These are phyloP conservation scores for Meiosimyza platycephala DNA, from an alignment of 2,888 invertebrate species.

Conservation along the genomic window DNA sequence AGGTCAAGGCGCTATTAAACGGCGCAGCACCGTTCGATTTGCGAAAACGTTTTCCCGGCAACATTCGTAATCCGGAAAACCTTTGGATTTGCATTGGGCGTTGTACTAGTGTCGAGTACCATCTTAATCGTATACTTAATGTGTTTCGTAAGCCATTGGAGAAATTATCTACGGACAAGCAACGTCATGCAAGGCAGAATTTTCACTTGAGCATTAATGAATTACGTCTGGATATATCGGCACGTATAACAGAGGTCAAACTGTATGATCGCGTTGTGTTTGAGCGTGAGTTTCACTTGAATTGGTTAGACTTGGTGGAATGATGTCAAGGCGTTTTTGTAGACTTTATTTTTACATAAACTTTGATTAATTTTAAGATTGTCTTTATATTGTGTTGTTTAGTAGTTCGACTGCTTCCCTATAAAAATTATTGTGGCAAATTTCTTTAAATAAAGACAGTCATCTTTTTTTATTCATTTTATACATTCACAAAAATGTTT, in stretches of 20 bases:
- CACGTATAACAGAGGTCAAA: conserved; percentile 57
- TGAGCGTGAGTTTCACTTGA: conserved; percentile 58
- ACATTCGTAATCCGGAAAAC: conserved; percentile 59
- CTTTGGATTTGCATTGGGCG: conserved; percentile 60
- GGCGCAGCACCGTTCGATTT: conserved; percentile 57
- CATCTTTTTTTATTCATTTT: too few species aligned
- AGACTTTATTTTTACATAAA: too few species aligned
- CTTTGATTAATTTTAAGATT: too few species aligned
- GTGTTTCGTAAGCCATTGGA: conserved; percentile 58
- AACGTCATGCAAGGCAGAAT: conserved; percentile 58
- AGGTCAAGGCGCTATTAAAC: conserved; percentile 53
- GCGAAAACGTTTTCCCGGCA: conserved; percentile 57
- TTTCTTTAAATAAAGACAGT: too few species aligned
- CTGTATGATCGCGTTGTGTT: conserved; percentile 59
- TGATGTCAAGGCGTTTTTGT: conserved; percentile 8
- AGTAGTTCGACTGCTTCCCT: too few species aligned
- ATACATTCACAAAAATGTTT: too few species aligned
- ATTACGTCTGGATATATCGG: conserved; percentile 59
- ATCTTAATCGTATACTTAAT: conserved; percentile 57
- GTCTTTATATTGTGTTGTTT: too few species aligned
- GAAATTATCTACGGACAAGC: conserved; percentile 57
- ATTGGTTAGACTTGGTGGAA: conserved; percentile 52
- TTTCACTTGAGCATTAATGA: conserved; percentile 60
- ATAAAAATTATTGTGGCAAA: too few species aligned
- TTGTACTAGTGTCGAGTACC: conserved; percentile 60